Percentiles rank a stretch among this genome's conserved stretches.
These are phyloP conservation scores for Calypte anna DNA, from an alignment of 2,113 vertebrate genomes.

Conservation along the genomic window DNA sequence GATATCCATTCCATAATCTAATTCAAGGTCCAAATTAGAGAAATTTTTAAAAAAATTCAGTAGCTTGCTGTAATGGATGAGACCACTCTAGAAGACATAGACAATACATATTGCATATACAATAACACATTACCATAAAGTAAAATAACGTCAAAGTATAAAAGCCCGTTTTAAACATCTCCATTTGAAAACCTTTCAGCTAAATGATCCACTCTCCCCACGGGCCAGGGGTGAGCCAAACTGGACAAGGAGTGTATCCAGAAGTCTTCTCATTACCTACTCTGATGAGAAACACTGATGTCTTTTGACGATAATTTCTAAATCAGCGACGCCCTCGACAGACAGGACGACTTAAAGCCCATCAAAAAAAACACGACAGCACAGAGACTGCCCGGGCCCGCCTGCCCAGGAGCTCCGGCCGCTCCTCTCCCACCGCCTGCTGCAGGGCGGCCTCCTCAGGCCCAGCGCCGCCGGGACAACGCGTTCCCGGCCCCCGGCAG, in stretches of 20 bases:
- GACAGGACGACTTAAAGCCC: background rate
- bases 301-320: background rate
- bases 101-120: background rate
- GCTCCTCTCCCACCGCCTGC: too few species aligned
- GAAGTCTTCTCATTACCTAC: background rate
- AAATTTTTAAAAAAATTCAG: background rate
- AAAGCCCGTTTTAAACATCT: slow-evolving; percentile 36
- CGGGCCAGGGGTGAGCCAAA: background rate
- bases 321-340: background rate
- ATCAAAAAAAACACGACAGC: background rate
- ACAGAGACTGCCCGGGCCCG: fast-evolving
- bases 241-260: fast-evolving
- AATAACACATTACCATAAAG: background rate
- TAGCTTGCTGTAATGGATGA: background rate
- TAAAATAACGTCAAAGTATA: background rate
- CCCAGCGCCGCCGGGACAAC: fast-evolving
- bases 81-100: background rate
- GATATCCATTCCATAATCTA: too few species aligned
- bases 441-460: background rate
- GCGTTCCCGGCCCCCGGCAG: background rate
- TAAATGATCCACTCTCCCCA: background rate
- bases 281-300: background rate
- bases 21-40: too few species aligned
- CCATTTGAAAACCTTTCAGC: background rate
- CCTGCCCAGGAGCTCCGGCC: too few species aligned